These are phyloP conservation scores for Serrognathus titanus DNA, from an alignment of 2,888 invertebrate species.

Conservation along the genomic window DNA sequence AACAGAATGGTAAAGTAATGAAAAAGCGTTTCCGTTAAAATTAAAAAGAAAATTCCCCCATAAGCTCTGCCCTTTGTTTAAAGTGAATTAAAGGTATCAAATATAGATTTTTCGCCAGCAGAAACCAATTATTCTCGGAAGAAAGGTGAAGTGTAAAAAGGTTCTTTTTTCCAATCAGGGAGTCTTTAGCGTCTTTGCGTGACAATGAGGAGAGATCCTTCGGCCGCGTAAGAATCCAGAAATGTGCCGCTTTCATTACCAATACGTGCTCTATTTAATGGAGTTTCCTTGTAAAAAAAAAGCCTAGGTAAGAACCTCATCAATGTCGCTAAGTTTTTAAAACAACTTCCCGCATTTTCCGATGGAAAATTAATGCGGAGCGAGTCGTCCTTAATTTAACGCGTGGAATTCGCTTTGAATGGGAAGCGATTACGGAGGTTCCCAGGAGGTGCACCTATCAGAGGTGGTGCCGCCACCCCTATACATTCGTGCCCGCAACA, in stretches of 20 bases:
- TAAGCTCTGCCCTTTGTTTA: constrained; percentile 17
- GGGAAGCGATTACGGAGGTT: not conserved
- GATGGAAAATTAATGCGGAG: constrained; percentile 11
- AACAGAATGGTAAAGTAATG: too few relatives aligned
- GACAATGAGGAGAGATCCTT: constrained; percentile 40
- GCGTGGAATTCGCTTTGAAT: constrained; percentile 8
- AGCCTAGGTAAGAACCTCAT: constrained; percentile 46
- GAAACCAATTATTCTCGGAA: constrained; percentile 43
- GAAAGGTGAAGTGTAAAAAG: constrained; percentile 44
- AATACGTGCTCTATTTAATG: constrained; percentile 50
- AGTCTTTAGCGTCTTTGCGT: constrained; percentile 49
- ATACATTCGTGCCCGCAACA: constrained; percentile 44
- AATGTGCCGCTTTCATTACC: constrained; percentile 49
- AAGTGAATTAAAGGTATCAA: constrained; percentile 26
- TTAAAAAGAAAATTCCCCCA: constrained; percentile 17
- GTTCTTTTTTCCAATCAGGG: constrained; percentile 49
- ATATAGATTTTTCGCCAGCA: constrained; percentile 32
- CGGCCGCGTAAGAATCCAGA: constrained; percentile 32
- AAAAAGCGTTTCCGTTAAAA: constrained; percentile 4
- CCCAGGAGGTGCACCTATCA: constrained; percentile 1
- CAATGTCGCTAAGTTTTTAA: constrained; percentile 14
- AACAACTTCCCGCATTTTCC: not conserved
- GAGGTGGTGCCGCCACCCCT: constrained; percentile 17
- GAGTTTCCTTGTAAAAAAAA: constrained; percentile 49
- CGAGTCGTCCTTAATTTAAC: constrained; percentile 4